Evolutionary conservation across 2,797 vertebrate species (phyloP).

Genomic region (Mormyrops attenuatus): DNA sequence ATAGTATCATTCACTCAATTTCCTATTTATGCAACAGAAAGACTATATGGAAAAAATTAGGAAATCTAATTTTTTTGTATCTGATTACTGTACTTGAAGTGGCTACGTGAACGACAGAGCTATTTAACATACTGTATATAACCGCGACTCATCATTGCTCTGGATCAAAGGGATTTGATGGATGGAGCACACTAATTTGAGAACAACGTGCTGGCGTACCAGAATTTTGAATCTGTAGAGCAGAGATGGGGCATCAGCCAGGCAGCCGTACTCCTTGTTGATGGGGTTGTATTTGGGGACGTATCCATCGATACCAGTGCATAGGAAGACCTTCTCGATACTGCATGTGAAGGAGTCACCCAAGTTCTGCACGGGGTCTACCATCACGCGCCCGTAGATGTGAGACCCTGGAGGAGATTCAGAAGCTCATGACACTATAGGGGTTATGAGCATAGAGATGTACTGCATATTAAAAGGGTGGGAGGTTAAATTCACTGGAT

Average conservation of each 20-base stretch:
- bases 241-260: conserved; percentile 66
- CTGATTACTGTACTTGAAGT: neutral
- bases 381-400: conserved; percentile 67
- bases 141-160: neutral
- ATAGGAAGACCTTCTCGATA: conserved; percentile 75
- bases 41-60: neutral
- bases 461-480: neutral
- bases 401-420: conserved; percentile 51
- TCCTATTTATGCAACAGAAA: neutral
- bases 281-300: conserved; percentile 73
- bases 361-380: conserved; percentile 74
- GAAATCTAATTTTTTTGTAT: neutral
- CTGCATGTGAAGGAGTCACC: conserved; percentile 71
- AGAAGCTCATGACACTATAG: neutral
- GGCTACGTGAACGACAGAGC: neutral
- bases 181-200: neutral
- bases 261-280: conserved; percentile 63
- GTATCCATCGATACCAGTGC: conserved; percentile 67
- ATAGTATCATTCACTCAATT: neutral
- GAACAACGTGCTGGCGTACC: conserved; percentile 41
- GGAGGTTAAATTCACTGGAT: neutral
- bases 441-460: neutral
- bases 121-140: neutral
- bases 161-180: neutral
- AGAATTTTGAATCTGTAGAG: conserved; percentile 71